These are phyloP conservation scores for Ornithorhynchus anatinus DNA, from an alignment of 2,113 vertebrate genomes.

Conservation along the genomic window DNA sequence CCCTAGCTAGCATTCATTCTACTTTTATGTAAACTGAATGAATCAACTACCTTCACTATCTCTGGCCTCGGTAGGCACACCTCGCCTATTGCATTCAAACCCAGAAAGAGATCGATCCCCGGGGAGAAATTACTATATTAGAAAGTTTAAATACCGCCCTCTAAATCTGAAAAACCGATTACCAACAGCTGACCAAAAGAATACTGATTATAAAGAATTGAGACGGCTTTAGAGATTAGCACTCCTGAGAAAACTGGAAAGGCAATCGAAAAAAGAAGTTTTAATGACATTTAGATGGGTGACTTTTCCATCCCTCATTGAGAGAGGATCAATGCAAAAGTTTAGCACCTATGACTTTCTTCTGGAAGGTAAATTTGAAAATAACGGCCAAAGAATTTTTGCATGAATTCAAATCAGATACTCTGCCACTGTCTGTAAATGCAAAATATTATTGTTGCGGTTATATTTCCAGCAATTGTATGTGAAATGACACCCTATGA, in stretches of 20 bases:
- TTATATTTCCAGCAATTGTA: no score
- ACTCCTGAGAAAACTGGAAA: neutral
- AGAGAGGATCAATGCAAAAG: constrained; percentile 32
- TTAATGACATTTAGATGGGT: constrained; percentile 43
- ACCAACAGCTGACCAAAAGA: no score
- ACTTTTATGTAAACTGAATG: neutral
- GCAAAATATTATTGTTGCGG: no score
- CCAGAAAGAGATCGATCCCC: neutral
- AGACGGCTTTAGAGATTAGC: neutral
- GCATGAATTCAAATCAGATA: no score
- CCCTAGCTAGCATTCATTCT: neutral
- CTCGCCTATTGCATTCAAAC: neutral
- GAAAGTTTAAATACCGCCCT: no score
- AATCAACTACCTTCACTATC: neutral
- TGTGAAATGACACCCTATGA: constrained; percentile 20
- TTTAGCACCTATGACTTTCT: constrained; percentile 42
- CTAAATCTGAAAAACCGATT: no score
- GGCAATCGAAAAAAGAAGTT: constrained; percentile 26
- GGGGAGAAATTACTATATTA: no score
- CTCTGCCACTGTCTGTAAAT: no score
- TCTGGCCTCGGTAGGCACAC: neutral
- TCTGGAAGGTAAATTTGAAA: constrained; percentile 22
- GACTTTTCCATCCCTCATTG: constrained; percentile 35
- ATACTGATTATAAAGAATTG: neutral
- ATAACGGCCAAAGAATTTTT: constrained; percentile 5